These are phyloP conservation scores for Bubalus kerabau DNA, from an alignment of 2,113 vertebrate species.

Conservation along the genomic window DNA sequence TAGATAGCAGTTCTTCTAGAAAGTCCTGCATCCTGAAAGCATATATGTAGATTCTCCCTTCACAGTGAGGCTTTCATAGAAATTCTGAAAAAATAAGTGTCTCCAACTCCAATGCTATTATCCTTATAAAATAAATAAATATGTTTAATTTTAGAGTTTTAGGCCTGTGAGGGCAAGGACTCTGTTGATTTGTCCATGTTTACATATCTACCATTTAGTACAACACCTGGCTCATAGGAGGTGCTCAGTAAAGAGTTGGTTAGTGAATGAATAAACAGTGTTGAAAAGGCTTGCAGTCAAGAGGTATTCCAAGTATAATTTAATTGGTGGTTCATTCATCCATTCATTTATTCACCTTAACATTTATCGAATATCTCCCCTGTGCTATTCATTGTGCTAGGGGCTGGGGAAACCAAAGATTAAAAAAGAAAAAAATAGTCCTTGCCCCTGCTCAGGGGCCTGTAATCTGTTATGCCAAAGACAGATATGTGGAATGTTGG, in stretches of 20 bases:
- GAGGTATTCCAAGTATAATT: not conserved
- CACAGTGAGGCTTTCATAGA: not conserved
- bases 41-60: not conserved
- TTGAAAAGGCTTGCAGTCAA: not conserved
- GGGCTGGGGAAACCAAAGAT: not conserved
- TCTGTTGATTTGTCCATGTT: not conserved
- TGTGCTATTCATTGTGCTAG: not conserved
- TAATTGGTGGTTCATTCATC: not conserved
- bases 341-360: slow-evolving; percentile 23
- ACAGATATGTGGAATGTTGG: not conserved
- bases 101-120: not conserved
- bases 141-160: slow-evolving; percentile 31
- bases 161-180: not conserved
- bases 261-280: not conserved
- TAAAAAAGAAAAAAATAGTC: not conserved
- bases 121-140: not conserved
- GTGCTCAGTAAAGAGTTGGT: not conserved
- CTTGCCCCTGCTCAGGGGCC: not conserved
- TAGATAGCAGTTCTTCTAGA: not conserved
- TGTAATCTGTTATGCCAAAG: not conserved
- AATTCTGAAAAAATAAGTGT: not conserved
- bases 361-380: not conserved
- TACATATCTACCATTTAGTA: not conserved
- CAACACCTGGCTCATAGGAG: not conserved
- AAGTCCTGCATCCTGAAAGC: not conserved